phyloP scores from a whole-genome alignment of 23 tunicate genomes.

The Aplidium turbinatum region DNA sequence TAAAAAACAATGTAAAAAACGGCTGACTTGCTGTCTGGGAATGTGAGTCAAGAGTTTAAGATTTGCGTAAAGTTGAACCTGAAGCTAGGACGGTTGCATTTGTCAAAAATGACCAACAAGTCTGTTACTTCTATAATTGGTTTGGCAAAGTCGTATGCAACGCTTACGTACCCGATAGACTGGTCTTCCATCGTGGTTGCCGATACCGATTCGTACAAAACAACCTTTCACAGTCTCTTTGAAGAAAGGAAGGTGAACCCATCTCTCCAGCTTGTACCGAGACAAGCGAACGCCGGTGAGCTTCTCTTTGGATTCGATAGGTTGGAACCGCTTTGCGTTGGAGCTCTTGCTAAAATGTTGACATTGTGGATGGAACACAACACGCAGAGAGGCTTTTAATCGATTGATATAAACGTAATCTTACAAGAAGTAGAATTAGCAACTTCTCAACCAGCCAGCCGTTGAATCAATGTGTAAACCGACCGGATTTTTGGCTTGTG shows the following conservation, averaged over 20 bases:
- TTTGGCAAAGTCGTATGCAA: not conserved
- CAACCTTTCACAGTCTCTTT: constrained; percentile 60
- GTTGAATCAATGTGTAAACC: no score
- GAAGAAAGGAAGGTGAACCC: constrained; percentile 66
- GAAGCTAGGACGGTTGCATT: not conserved
- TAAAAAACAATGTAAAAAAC: no score
- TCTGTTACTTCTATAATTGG: not conserved
- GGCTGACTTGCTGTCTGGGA: no score
- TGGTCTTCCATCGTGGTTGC: constrained; percentile 82
- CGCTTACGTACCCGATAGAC: constrained; percentile 74
- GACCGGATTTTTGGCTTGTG: no score
- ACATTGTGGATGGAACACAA: no score
- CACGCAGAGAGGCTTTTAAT: no score
- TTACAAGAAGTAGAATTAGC: no score
- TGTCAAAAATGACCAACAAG: not conserved
- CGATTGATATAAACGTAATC: no score
- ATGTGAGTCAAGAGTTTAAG: no score
- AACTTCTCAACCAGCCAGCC: no score
- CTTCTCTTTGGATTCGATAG: constrained; percentile 58
- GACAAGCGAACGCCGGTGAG: constrained; percentile 54
- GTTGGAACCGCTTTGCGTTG: constrained; percentile 40
- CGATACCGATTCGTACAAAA: constrained; percentile 86
- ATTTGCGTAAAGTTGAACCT: no score
- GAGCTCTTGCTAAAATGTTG: no score
- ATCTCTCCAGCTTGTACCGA: constrained; percentile 65